A percentile compares a stretch with the other conserved stretches of the same genome.
Conservation (phyloP, 1,140 invertebrate genomes). For the Mactra quadrangularis region DNA sequence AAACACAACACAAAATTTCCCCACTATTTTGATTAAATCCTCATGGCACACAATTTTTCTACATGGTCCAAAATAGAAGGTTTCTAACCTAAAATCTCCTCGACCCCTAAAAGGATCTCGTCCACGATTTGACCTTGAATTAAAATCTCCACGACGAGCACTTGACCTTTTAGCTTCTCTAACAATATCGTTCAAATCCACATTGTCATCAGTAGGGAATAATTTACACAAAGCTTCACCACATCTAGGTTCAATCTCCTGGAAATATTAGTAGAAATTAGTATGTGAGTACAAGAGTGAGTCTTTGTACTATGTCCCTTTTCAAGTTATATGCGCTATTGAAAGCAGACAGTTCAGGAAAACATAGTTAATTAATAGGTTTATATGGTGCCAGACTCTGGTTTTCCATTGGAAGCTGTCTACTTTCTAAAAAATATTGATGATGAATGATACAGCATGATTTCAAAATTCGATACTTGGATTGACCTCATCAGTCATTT, state of each 20-base stretch:
- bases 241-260: slow-evolving; percentile 98
- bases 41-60: slow-evolving; percentile 44
- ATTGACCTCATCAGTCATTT: too few relatives aligned
- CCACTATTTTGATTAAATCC: slow-evolving; percentile 50
- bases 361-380: too few relatives aligned
- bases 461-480: too few relatives aligned
- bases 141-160: slow-evolving; percentile 62
- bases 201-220: slow-evolving; percentile 96
- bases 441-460: too few relatives aligned
- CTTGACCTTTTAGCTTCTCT: slow-evolving; percentile 87
- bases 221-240: slow-evolving; percentile 97
- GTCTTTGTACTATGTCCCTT: too few relatives aligned
- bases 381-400: too few relatives aligned
- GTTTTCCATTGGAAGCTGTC: too few relatives aligned
- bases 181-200: slow-evolving; percentile 95
- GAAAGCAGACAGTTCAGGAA: too few relatives aligned
- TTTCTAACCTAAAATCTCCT: slow-evolving; percentile 72
- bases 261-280: slow-evolving; percentile 41
- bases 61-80: slow-evolving; percentile 62
- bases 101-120: slow-evolving; percentile 64
- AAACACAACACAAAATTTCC: slow-evolving; percentile 34
- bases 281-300: too few relatives aligned
- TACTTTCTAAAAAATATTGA: too few relatives aligned
- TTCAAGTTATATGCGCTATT: too few relatives aligned
- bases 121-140: slow-evolving; percentile 58